These are phyloP conservation scores for Heliangelus exortis DNA, from an alignment of 2,797 vertebrate species.

Conservation along the genomic window DNA sequence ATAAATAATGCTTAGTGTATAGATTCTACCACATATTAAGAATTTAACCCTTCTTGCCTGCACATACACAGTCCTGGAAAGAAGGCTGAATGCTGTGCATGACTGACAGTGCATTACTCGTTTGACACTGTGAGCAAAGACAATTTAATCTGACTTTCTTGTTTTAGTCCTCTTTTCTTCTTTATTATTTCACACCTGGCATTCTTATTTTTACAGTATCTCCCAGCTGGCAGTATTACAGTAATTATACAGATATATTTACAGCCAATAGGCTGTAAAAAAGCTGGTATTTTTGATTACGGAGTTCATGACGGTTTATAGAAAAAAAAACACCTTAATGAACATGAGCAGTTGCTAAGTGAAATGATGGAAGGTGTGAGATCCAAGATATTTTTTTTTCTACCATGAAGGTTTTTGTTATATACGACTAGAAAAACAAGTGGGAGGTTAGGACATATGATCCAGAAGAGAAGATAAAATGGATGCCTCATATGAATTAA, in stretches of 20 bases:
- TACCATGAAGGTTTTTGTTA: not conserved
- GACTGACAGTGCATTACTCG: not conserved
- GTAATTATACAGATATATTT: not conserved
- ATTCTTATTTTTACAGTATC: not conserved
- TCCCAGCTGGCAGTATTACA: not conserved
- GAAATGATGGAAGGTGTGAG: not conserved
- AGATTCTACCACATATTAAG: not conserved
- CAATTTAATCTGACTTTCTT: not conserved
- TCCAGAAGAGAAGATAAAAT: not conserved
- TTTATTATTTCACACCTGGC: not conserved
- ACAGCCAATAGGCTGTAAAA: not conserved
- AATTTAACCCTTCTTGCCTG: not conserved
- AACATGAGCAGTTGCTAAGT: not conserved
- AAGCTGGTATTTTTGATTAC: not conserved
- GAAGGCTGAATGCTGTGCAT: not conserved
- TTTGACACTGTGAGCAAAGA: not conserved
- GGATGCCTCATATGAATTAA: not conserved
- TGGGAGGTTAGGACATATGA: not conserved
- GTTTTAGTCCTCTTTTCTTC: not conserved
- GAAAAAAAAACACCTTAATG: not conserved
- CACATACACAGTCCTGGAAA: not conserved
- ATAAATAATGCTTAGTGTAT: not conserved
- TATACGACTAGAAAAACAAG: not conserved
- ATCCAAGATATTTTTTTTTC: not conserved
- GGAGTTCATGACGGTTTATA: not conserved